Evolutionary conservation across 2,113 vertebrate genomes (phyloP).

Genomic region (Neodon shergylaensis): DNA sequence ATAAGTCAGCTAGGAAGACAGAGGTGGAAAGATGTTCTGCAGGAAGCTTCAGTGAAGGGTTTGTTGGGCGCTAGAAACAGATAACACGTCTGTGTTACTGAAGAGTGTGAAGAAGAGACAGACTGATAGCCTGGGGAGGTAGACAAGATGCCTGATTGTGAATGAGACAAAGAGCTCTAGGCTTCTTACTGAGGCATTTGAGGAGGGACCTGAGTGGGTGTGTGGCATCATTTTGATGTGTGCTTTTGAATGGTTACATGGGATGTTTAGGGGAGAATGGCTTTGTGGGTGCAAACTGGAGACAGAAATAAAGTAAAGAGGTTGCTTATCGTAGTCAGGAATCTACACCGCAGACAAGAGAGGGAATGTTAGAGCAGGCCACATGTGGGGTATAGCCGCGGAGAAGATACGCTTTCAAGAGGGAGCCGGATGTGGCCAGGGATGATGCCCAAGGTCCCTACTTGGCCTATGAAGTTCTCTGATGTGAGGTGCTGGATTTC

Average conservation of each 20-base stretch:
- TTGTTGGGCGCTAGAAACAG: neutral
- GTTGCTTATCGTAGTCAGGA: neutral
- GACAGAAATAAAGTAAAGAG: neutral
- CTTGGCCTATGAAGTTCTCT: neutral
- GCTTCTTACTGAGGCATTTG: neutral
- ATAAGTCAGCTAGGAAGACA: neutral
- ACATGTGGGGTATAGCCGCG: neutral
- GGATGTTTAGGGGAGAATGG: neutral
- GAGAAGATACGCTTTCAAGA: neutral
- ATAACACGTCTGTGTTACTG: neutral
- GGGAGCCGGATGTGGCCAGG: neutral
- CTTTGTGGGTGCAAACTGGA: accelerated
- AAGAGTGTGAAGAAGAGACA: neutral
- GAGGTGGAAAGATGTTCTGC: neutral
- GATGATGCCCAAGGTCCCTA: neutral
- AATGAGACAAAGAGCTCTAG: neutral
- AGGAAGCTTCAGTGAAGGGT: neutral
- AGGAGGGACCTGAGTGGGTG: neutral
- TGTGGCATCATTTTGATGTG: neutral
- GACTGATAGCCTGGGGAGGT: neutral
- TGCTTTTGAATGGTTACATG: neutral
- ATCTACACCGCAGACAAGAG: neutral
- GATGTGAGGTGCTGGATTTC: accelerated
- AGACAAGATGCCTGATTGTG: neutral
- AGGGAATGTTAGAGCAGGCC: neutral